Evolutionary conservation across 2,113 vertebrate species (phyloP), one percentile per base, ranked within the genome.

Genomic region (Laterallus jamaicensis): DNA sequence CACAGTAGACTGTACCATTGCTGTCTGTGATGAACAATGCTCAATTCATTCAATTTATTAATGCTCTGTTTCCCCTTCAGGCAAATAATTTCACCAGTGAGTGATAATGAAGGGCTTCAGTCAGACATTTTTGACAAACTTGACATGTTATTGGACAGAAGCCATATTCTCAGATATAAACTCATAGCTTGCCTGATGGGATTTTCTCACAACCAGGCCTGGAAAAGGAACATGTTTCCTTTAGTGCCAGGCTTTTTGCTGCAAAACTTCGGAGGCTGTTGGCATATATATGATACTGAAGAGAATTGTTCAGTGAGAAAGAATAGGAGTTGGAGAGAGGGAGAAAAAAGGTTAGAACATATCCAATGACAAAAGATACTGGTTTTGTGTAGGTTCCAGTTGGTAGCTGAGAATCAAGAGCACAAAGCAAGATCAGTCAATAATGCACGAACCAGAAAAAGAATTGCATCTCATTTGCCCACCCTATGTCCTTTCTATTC

Each of bases 71-170:
- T 98, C 97, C 93, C 95, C 95, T 97, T 94, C 88, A 95, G 95
- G 90, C 91, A 97, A 98, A 96, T 98, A 83, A 97, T 98, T 98
- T 98, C 94, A 94, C 74, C 66, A 42, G 56, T 22, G 54, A 93
- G 84, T 93, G 95, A 95, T 92, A 96, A 97, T 95, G 96, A 96
- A 96, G 15, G 88, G 64, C 88, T 98, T 98, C 97, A 97, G 93
- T 96, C 93, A 97, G 96, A 97, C 88, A 94, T 82, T 98, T 98
- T 88, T 98, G 98, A 97, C 97, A 98, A 98, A 98, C 96, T 97
- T 92, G 97, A 96, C 96, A 86, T 71, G 80, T 96, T 96, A 60
- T 95, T 98, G 97, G 97, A 96, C 60, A 85, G 64, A 82, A 85
- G 97, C 98, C 98, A 97, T 73, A 37, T 87, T 95, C 95, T 97